phyloP scores from a whole-genome alignment of 2,888 invertebrate genomes.

The Trachelus stipa region DNA sequence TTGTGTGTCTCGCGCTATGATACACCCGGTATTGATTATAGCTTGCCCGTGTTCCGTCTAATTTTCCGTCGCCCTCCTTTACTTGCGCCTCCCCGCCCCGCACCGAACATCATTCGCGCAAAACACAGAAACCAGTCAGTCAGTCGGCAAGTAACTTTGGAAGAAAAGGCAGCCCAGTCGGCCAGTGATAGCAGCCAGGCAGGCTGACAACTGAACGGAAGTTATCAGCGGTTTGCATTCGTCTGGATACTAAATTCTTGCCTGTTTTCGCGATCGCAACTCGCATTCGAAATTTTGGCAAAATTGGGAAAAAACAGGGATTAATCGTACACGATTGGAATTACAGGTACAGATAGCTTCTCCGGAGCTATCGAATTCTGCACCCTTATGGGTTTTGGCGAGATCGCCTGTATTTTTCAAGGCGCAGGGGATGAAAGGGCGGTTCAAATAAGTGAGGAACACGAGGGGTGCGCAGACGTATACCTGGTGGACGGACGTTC shows the following conservation, averaged over 20 bases:
- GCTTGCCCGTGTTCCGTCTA: constrained; percentile 28
- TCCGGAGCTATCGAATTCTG: background rate
- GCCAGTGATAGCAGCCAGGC: background rate
- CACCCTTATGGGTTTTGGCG: background rate
- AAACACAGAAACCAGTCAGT: background rate
- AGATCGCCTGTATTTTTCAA: background rate
- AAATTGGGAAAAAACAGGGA: background rate
- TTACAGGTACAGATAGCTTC: background rate
- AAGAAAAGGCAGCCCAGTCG: background rate
- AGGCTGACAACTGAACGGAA: constrained; percentile 28
- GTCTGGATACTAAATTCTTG: constrained; percentile 29
- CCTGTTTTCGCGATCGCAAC: background rate
- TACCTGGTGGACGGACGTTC: background rate
- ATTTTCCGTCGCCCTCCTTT: constrained; percentile 21
- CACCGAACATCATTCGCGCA: background rate
- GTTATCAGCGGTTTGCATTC: constrained; percentile 33
- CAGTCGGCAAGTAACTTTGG: background rate
- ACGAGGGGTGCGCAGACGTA: background rate
- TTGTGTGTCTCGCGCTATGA: constrained; percentile 27
- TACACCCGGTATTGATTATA: constrained; percentile 56
- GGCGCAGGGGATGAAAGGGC: background rate
- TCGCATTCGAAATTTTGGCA: background rate
- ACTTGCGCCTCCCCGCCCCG: background rate
- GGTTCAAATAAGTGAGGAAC: background rate
- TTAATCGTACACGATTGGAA: background rate